phyloP scores from a whole-genome alignment of 2,113 vertebrate genomes.

The Axis porcinus region DNA sequence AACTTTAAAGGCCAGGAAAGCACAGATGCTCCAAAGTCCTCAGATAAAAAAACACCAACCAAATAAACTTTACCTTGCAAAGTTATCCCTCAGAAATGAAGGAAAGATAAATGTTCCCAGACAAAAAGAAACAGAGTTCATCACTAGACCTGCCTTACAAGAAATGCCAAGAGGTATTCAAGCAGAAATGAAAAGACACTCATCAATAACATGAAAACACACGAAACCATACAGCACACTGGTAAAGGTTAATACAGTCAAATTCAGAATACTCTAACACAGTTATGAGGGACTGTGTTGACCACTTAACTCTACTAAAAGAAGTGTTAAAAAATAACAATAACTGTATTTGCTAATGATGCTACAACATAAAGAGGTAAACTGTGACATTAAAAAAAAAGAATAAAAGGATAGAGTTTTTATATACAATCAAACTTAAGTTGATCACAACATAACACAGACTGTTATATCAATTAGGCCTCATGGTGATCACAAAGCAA shows the following conservation, averaged over 20 bases:
- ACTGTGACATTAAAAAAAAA: not conserved
- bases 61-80: not conserved
- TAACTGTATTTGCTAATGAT: not conserved
- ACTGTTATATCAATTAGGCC: not conserved
- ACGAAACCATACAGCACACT: not conserved
- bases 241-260: not conserved
- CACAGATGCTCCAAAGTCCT: not conserved
- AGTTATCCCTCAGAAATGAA: not conserved
- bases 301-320: not conserved
- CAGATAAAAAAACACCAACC: not conserved
- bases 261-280: not conserved
- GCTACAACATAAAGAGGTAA: not conserved
- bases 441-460: not conserved
- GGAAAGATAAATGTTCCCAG: not conserved
- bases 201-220: not conserved
- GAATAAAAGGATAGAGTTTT: not conserved
- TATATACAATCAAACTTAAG: not conserved
- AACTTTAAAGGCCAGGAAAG: not conserved
- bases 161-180: not conserved
- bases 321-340: not conserved
- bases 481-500: not conserved
- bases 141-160: not conserved
- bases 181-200: not conserved
- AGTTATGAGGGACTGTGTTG: not conserved
- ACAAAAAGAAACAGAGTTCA: not conserved